phyloP scores from a whole-genome alignment of 2,888 invertebrate species.

The Cosmorhoe ocellata region DNA sequence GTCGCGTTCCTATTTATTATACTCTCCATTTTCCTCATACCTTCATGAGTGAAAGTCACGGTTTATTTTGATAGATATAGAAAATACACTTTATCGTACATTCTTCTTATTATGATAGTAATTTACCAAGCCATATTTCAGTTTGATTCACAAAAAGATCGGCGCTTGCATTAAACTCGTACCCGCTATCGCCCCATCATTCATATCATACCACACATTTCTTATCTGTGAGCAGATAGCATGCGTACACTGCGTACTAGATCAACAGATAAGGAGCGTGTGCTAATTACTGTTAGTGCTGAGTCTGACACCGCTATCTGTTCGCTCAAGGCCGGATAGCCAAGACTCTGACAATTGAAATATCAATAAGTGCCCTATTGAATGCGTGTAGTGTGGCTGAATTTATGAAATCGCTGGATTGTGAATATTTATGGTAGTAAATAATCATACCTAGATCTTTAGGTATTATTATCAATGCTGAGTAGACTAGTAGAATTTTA shows the following conservation, averaged over 20 bases:
- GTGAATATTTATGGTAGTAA: no score
- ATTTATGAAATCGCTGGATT: no score
- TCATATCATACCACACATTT: conserved; percentile 7
- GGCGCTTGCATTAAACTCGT: neutral
- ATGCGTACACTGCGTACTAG: conserved; percentile 16
- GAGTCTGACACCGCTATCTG: conserved; percentile 8
- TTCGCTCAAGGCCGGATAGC: conserved; percentile 11
- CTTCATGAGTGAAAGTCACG: neutral
- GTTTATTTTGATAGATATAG: neutral
- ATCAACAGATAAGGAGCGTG: conserved; percentile 15
- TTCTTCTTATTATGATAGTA: no score
- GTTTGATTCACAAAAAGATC: neutral
- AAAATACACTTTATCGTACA: no score
- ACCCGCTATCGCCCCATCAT: conserved; percentile 13
- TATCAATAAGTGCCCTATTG: conserved; percentile 6
- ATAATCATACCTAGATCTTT: no score
- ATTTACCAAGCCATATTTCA: no score
- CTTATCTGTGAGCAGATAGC: conserved; percentile 15
- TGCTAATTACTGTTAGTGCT: conserved; percentile 3
- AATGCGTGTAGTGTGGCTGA: neutral
- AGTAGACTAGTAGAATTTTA: no score
- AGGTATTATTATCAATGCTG: no score
- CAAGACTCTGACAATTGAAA: conserved; percentile 7
- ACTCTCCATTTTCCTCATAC: neutral
- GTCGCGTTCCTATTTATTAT: conserved; percentile 2